These are phyloP conservation scores for Doris montereyensis DNA, from an alignment of 2,888 invertebrate genomes.

Conservation along the genomic window DNA sequence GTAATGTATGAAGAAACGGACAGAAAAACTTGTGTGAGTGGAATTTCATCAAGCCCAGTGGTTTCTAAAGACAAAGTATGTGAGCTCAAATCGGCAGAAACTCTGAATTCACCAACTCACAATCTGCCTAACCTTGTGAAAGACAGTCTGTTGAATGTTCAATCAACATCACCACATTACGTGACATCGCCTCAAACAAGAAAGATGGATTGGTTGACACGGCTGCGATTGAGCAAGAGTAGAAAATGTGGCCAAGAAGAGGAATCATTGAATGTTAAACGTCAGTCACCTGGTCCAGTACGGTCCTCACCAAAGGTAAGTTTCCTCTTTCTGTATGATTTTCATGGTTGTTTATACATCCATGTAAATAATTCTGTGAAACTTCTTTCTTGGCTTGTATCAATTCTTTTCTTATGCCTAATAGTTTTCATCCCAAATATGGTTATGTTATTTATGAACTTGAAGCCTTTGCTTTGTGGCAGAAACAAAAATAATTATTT, in stretches of 20 bases:
- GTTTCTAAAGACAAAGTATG: no score
- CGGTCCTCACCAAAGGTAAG: constrained; percentile 37
- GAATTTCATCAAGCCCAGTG: not conserved
- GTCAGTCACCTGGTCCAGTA: not conserved
- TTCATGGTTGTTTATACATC: no score
- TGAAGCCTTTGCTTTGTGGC: no score
- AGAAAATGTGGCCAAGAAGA: constrained; percentile 24
- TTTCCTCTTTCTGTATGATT: not conserved
- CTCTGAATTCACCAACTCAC: constrained; percentile 50
- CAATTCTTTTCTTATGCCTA: not conserved
- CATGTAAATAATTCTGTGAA: no score
- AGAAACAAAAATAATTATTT: no score
- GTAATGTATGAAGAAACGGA: not conserved
- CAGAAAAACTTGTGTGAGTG: no score
- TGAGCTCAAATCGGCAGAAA: not conserved
- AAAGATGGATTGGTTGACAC: constrained; percentile 56
- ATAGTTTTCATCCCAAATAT: not conserved
- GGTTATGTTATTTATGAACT: not conserved
- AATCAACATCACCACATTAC: constrained; percentile 27
- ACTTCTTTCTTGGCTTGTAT: not conserved
- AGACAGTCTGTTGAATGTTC: constrained; percentile 45
- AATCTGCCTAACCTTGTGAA: constrained; percentile 57
- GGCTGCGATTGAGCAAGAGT: constrained; percentile 47
- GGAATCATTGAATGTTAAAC: no score
- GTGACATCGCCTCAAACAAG: constrained; percentile 33